Evolutionary conservation across 2,113 vertebrate genomes (phyloP).

Genomic region (Seriola quinqueradiata): DNA sequence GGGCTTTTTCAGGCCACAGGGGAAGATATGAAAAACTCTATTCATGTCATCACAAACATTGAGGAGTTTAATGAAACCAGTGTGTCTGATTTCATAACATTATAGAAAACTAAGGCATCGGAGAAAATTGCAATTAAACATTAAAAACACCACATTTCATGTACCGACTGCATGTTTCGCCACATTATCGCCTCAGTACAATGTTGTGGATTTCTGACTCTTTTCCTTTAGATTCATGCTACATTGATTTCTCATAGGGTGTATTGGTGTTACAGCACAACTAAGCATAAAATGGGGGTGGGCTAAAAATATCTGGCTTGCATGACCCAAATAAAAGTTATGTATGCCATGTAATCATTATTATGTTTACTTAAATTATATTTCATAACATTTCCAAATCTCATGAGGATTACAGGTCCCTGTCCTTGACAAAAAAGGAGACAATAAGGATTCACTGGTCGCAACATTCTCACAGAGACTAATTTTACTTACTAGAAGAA

Average conservation of each 20-base stretch:
- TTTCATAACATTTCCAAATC: slow-evolving; percentile 33
- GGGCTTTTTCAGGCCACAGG: slow-evolving; percentile 27
- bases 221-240: slow-evolving; percentile 44
- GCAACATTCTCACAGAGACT: slow-evolving; percentile 76
- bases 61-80: slow-evolving; percentile 35
- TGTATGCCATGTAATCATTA: slow-evolving; percentile 20
- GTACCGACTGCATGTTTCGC: slow-evolving; percentile 33
- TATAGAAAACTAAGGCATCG: slow-evolving; percentile 59
- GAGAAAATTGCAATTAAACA: slow-evolving; percentile 59
- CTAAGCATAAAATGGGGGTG: not conserved
- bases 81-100: slow-evolving; percentile 33
- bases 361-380: slow-evolving; percentile 25
- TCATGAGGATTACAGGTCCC: slow-evolving; percentile 19
- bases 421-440: slow-evolving; percentile 33
- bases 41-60: slow-evolving; percentile 45
- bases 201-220: slow-evolving; percentile 13
- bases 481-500: slow-evolving; percentile 56
- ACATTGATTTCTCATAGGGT: slow-evolving; percentile 35
- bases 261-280: slow-evolving; percentile 39
- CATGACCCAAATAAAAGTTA: slow-evolving; percentile 15
- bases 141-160: slow-evolving; percentile 37
- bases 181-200: slow-evolving; percentile 17
- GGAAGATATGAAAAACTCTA: slow-evolving; percentile 33
- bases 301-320: slow-evolving; percentile 14
- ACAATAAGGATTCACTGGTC: slow-evolving; percentile 25